Conservation (phyloP, 2,888 invertebrate species). For the Acleris sparsana region DNA sequence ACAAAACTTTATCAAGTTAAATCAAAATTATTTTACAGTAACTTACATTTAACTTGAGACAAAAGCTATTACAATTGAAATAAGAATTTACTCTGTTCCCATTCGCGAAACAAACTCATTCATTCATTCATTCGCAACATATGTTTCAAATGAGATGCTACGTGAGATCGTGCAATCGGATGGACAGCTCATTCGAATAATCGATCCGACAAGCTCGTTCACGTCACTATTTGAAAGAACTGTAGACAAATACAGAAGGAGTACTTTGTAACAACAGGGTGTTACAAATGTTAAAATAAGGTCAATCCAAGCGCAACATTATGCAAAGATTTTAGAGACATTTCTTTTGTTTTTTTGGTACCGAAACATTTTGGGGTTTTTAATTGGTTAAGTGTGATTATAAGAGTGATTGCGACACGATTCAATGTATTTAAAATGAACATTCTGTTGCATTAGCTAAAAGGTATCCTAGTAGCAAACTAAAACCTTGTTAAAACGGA, state of each 20-base stretch:
- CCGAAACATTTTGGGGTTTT: too few relatives aligned
- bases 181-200: constrained; percentile 69
- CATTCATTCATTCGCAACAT: constrained; percentile 46
- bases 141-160: constrained; percentile 50
- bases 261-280: background rate
- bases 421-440: too few relatives aligned
- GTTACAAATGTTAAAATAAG: background rate
- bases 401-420: too few relatives aligned
- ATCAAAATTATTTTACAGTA: too few relatives aligned
- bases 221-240: constrained; percentile 59
- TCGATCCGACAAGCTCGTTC: constrained; percentile 61
- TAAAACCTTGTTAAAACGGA: too few relatives aligned
- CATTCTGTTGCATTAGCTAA: too few relatives aligned
- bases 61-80: background rate
- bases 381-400: too few relatives aligned
- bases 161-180: constrained; percentile 59
- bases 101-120: constrained; percentile 39
- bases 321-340: too few relatives aligned
- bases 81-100: constrained; percentile 37
- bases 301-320: background rate
- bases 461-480: too few relatives aligned
- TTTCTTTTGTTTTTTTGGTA: too few relatives aligned
- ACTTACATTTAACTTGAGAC: background rate
- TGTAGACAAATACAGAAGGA: constrained; percentile 8
- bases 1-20: too few relatives aligned